Evolutionary conservation across 1,140 invertebrate species (phyloP).

Genomic region (Euura saliciscinereae): DNA sequence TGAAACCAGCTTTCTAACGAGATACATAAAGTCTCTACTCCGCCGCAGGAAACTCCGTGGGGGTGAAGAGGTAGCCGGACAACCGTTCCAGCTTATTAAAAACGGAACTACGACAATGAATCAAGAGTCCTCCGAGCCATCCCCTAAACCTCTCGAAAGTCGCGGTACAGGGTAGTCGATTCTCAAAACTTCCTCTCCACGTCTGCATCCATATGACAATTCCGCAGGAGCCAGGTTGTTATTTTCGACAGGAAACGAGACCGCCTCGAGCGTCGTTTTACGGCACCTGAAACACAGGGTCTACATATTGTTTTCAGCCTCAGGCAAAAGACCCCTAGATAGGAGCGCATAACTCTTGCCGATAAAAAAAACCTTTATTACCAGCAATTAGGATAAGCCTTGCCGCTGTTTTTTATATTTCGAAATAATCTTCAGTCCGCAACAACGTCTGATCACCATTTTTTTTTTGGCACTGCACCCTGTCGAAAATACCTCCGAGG

Average conservation of each 20-base stretch:
- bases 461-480: no score
- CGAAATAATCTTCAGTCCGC: background rate
- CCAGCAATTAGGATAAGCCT: slow-evolving; percentile 42
- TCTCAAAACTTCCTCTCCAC: no score
- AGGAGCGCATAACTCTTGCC: slow-evolving; percentile 5
- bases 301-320: slow-evolving; percentile 18
- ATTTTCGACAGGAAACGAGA: no score
- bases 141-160: no score
- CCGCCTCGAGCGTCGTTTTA: no score
- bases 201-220: no score
- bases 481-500: no score
- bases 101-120: slow-evolving; percentile 26
- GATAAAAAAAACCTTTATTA: slow-evolving; percentile 35
- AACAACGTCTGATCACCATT: no score
- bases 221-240: no score
- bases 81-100: slow-evolving; percentile 27
- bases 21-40: background rate
- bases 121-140: background rate
- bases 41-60: background rate
- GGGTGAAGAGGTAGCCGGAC: background rate
- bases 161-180: no score
- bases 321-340: slow-evolving; percentile 16
- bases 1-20: slow-evolving; percentile 19
- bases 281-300: no score
- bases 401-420: background rate